Evolutionary conservation across 2,113 vertebrate species (phyloP), one percentile per base, ranked within the genome.

Genomic region (Malurus cyaneus): DNA sequence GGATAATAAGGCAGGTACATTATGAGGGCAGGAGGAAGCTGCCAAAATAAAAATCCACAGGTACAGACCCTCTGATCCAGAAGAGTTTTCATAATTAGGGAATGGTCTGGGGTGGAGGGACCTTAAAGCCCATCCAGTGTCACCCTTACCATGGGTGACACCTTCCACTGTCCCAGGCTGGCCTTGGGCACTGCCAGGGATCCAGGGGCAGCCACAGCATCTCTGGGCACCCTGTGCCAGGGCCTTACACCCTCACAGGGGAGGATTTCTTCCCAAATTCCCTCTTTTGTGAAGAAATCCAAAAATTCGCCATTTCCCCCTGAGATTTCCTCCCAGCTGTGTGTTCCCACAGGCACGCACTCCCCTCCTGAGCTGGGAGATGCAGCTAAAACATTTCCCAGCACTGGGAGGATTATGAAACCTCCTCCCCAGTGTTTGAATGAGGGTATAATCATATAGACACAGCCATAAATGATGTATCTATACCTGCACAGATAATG

Each of bases 361-460:
- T 81, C 78, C 10, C 14, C 5, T 70, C 56, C 81, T 41, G 62
- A 11, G 0, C n/a, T 53, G 21, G 34, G 67, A 80, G 67, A 54
- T 18, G 24, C 0, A 91, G 60, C 18, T 16, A 46, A 66, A 29
- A 3, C 9, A 70, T 66, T 92, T 83, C 56, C 64, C 39, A 82
- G 26, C 67, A 52, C 6, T 41, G 85, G 76, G 36, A 92, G 61
- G 83, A 57, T 76, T 86, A 86, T 74, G 67, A 81, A 93, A 78
- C 47, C 77, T 88, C 61, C 65, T 42, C 62, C 50, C 25, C 36
- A 21, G 49, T 12, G 11, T 81, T 54, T 79, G 88, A 86, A 76
- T 32, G 65, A 61, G n/a, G n/a, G 6, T 57, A 32, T 86, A 95
- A 80, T 80, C 81, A 88, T 10, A 49, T 10, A 54, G 18, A 72